These are phyloP conservation scores for Mnemiopsis leidyi DNA, from an alignment of 37 sponge, comb jelly and placozoan species.

Conservation along the genomic window DNA sequence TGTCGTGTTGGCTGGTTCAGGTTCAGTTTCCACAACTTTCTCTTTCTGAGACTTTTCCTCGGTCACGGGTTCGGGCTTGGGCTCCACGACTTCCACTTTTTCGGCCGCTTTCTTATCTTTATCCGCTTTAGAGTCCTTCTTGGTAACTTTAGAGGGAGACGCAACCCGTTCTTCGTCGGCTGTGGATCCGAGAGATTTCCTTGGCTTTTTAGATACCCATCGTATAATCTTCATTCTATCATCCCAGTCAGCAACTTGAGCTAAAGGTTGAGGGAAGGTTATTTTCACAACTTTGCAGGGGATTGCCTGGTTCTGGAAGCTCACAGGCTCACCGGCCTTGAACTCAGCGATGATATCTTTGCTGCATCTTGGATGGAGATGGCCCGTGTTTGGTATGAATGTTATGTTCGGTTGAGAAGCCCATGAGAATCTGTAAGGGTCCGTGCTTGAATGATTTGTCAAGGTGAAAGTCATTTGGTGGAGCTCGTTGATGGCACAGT, in stretches of 20 bases:
- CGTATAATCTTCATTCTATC: slow-evolving; percentile 83
- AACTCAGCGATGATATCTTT: slow-evolving; percentile 86
- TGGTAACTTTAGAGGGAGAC: slow-evolving; percentile 43
- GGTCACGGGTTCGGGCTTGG: background rate
- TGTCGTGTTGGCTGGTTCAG: slow-evolving; percentile 80
- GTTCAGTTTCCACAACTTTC: slow-evolving; percentile 84
- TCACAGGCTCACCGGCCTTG: slow-evolving; percentile 70
- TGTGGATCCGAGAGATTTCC: slow-evolving; percentile 48
- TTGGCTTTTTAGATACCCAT: slow-evolving; percentile 77
- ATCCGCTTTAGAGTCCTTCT: slow-evolving; percentile 26
- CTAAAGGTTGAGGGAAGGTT: slow-evolving; percentile 70
- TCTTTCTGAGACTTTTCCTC: background rate
- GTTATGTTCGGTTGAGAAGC: slow-evolving; percentile 68
- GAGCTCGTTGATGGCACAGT: slow-evolving; percentile 74
- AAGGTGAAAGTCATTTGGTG: slow-evolving; percentile 84
- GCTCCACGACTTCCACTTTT: background rate
- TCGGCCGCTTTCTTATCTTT: slow-evolving; percentile 29
- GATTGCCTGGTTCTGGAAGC: slow-evolving; percentile 62
- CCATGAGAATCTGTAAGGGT: slow-evolving; percentile 75
- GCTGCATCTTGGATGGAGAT: slow-evolving; percentile 79
- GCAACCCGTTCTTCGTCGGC: slow-evolving; percentile 36
- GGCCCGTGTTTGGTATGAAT: slow-evolving; percentile 82
- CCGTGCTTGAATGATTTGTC: slow-evolving; percentile 77
- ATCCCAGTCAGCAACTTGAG: slow-evolving; percentile 93
- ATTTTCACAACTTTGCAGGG: slow-evolving; percentile 75